Percentiles rank a stretch among this genome's conserved stretches.
These are phyloP conservation scores for Mesopsocus fuscifrons DNA, from an alignment of 2,888 invertebrate species.

Conservation along the genomic window DNA sequence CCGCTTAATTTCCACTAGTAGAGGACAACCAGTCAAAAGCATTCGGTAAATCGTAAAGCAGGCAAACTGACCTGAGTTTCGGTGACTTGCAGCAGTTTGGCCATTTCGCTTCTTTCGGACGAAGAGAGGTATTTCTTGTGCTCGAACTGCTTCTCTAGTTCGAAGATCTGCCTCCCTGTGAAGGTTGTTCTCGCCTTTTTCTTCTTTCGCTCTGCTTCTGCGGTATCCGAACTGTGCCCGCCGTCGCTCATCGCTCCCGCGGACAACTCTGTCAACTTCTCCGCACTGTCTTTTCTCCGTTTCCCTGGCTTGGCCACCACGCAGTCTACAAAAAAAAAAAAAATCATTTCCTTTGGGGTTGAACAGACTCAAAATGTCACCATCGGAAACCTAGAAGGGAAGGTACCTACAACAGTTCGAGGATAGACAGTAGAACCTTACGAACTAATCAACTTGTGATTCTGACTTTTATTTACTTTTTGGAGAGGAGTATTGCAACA, in stretches of 20 bases:
- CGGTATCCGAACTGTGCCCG: background rate
- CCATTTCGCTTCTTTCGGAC: constrained; percentile 86
- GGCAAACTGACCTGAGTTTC: constrained; percentile 78
- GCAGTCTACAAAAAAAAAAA: constrained; percentile 14
- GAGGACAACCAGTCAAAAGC: too few species aligned
- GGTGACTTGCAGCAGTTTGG: constrained; percentile 79
- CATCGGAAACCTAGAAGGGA: too few species aligned
- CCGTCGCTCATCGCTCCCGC: background rate
- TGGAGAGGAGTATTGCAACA: too few species aligned
- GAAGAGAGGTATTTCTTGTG: constrained; percentile 91
- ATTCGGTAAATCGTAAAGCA: too few species aligned
- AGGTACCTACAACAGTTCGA: too few species aligned
- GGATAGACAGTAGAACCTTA: too few species aligned
- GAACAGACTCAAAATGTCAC: too few species aligned
- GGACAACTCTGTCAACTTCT: constrained; percentile 7
- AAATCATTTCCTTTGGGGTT: too few species aligned
- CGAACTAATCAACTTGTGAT: too few species aligned
- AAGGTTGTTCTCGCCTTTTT: constrained; percentile 89
- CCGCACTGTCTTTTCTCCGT: constrained; percentile 13
- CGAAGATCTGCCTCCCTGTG: constrained; percentile 90
- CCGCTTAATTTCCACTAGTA: too few species aligned
- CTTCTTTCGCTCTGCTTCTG: constrained; percentile 33
- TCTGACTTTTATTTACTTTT: too few species aligned
- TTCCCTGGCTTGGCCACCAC: constrained; percentile 13
- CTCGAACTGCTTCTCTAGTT: constrained; percentile 90